Evolutionary conservation across 2,888 invertebrate species (phyloP).

Genomic region (Dexiosoma caninum): DNA sequence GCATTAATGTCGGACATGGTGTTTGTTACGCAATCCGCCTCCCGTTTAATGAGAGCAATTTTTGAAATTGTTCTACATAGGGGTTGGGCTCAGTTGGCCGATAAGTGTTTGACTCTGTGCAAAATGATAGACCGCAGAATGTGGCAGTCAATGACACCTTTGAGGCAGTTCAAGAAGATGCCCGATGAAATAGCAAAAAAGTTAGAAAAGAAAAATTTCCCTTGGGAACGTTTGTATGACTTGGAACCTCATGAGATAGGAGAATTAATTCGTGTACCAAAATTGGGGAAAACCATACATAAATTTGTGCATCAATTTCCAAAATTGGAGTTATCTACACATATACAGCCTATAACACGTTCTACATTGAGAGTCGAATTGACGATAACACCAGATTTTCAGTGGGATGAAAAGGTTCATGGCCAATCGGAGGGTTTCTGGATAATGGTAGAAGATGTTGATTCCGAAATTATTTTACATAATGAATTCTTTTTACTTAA

Average conservation of each 20-base stretch:
- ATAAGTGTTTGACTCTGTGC: slow-evolving; percentile 95
- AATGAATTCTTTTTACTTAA: slow-evolving; percentile 97
- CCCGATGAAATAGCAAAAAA: slow-evolving; percentile 98
- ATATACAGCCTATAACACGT: slow-evolving; percentile 97
- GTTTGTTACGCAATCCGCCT: slow-evolving; percentile 98
- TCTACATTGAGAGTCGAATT: slow-evolving; percentile 96
- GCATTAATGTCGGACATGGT: slow-evolving; percentile 99
- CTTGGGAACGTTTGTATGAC: slow-evolving; percentile 96
- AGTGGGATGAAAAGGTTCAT: slow-evolving; percentile 97
- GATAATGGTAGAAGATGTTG: slow-evolving; percentile 92
- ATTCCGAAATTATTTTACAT: slow-evolving; percentile 93
- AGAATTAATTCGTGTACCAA: slow-evolving; percentile 81
- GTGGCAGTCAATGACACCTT: slow-evolving; percentile 99
- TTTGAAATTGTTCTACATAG: slow-evolving; percentile 95
- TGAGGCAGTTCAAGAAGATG: slow-evolving; percentile 97
- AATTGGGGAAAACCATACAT: slow-evolving; percentile 91
- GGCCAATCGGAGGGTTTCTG: slow-evolving; percentile 91
- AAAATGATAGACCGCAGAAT: slow-evolving; percentile 99
- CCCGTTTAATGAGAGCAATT: slow-evolving; percentile 95
- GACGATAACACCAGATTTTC: slow-evolving; percentile 98
- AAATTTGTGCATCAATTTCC: slow-evolving; percentile 94
- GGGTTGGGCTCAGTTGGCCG: slow-evolving; percentile 98
- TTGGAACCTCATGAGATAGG: slow-evolving; percentile 98
- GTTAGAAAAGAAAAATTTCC: slow-evolving; percentile 97
- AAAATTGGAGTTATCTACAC: slow-evolving; percentile 95